phyloP scores from a whole-genome alignment of 2,888 invertebrate genomes.

The Entomobrya proxima region DNA sequence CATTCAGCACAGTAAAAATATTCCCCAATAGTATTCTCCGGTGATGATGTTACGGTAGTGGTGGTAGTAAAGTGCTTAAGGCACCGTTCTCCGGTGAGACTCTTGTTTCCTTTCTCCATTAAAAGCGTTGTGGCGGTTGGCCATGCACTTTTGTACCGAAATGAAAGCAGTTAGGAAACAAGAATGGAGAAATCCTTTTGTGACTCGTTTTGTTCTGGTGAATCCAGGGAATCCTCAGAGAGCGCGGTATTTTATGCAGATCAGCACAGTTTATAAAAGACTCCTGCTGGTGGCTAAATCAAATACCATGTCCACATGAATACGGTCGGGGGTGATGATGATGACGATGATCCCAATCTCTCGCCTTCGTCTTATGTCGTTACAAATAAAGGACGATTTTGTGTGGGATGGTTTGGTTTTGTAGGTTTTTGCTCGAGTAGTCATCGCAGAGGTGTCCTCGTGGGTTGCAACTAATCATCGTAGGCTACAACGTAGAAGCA shows the following conservation, averaged over 20 bases:
- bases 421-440: not conserved
- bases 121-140: not conserved
- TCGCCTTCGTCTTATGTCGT: no score
- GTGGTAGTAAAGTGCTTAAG: not conserved
- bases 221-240: not conserved
- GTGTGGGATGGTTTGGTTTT: not conserved
- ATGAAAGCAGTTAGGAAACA: not conserved
- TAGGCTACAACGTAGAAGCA: no score
- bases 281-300: not conserved
- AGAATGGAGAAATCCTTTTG: not conserved
- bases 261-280: slow-evolving; percentile 3
- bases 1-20: not conserved
- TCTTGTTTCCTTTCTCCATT: not conserved
- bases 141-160: not conserved
- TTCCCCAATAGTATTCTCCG: not conserved
- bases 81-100: not conserved
- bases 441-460: not conserved
- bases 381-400: slow-evolving; percentile 3
- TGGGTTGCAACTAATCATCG: not conserved
- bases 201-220: not conserved
- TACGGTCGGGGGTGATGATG: not conserved
- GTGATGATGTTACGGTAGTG: not conserved
- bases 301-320: slow-evolving; percentile 4
- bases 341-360: not conserved
- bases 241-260: not conserved